phyloP scores from a whole-genome alignment of 2,113 vertebrate genomes.

The Oenanthe oenanthe region DNA sequence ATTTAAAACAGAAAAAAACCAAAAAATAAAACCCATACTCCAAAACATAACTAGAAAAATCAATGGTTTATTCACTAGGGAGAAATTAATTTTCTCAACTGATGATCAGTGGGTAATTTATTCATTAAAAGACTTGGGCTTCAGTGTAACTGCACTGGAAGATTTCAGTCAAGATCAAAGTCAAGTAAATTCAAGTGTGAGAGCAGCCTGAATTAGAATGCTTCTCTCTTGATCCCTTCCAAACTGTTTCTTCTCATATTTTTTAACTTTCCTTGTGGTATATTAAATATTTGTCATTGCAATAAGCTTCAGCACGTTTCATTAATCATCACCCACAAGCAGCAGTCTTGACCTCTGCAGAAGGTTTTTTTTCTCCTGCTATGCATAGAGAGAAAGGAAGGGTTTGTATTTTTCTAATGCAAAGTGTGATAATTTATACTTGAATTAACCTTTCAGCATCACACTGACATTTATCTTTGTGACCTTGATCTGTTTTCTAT shows the following conservation, averaged over 20 bases:
- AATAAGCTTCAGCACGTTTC: background rate
- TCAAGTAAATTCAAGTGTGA: background rate
- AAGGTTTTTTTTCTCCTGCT: background rate
- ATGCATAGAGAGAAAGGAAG: background rate
- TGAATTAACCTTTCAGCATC: background rate
- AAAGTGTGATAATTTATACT: background rate
- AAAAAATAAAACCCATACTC: background rate
- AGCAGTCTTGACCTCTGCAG: background rate
- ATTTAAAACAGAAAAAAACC: background rate
- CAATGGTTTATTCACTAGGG: background rate
- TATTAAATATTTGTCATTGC: background rate
- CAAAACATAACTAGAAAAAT: background rate
- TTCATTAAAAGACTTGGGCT: background rate
- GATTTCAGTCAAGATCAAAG: background rate
- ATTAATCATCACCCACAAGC: background rate
- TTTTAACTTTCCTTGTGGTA: background rate
- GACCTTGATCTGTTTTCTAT: background rate
- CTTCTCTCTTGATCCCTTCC: background rate
- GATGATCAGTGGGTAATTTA: background rate
- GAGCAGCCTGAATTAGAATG: background rate
- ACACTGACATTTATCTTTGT: background rate
- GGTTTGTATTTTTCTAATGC: background rate
- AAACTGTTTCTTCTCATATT: background rate
- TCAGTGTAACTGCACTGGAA: rapidly evolving
- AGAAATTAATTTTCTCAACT: background rate